Evolutionary conservation across 2,888 invertebrate genomes (phyloP).

Genomic region (Ochropleura leucogaster): DNA sequence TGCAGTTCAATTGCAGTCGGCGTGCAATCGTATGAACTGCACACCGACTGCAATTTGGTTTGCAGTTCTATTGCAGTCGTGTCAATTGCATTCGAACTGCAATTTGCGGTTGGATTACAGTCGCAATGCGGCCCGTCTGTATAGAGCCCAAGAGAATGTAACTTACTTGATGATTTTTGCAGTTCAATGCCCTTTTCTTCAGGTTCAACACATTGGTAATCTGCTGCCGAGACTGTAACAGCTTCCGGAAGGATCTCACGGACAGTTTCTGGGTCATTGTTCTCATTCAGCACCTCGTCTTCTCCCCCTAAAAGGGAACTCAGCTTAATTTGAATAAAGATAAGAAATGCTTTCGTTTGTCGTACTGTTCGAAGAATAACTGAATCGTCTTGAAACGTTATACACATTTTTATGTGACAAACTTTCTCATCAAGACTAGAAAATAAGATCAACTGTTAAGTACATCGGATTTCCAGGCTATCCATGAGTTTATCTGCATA

Average conservation of each 20-base stretch:
- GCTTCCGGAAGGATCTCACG: slow-evolving; percentile 69
- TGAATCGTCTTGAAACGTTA: background rate
- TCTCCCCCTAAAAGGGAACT: slow-evolving; percentile 66
- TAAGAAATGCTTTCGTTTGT: too few relatives aligned
- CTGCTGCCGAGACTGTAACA: background rate
- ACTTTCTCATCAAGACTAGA: background rate
- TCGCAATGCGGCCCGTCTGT: too few relatives aligned
- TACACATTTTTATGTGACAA: background rate
- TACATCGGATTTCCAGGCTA: background rate
- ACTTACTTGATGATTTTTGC: slow-evolving; percentile 57
- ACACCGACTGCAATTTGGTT: too few relatives aligned
- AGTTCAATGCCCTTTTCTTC: slow-evolving; percentile 41
- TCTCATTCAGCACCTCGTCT: slow-evolving; percentile 72
- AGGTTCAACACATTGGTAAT: background rate
- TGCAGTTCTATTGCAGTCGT: too few relatives aligned
- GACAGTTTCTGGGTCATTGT: slow-evolving; percentile 78
- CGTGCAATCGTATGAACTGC: too few relatives aligned
- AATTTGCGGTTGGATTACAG: too few relatives aligned
- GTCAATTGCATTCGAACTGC: too few relatives aligned
- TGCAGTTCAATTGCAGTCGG: too few relatives aligned
- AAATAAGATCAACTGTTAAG: background rate
- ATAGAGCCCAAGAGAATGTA: too few relatives aligned
- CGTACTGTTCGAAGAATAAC: too few relatives aligned
- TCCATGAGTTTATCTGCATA: background rate
- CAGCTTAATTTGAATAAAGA: background rate